Evolutionary conservation across 2,888 invertebrate genomes (phyloP), one percentile per base, ranked within the genome.

Genomic region (Cantharis rufa): DNA sequence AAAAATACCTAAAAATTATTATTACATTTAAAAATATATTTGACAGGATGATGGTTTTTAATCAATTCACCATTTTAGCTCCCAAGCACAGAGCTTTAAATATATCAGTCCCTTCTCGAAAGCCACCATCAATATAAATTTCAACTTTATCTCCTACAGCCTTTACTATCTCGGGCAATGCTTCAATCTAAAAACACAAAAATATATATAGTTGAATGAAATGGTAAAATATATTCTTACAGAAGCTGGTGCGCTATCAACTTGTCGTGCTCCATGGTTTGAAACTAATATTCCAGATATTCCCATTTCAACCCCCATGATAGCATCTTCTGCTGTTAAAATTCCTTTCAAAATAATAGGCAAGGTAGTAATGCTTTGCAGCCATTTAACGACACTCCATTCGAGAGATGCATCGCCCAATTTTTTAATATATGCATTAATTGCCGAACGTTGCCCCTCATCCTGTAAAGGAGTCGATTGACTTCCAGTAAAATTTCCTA

Each of bases 201-300:
- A 75, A 73, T 74, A 28, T 21, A 11, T 72, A 63, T 28, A 28
- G 9, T 28, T 11, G 70, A 18, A 13, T 62, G 11, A 18, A 10
- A 63, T 13, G 10, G 68, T 18, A 3, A 15, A 32, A 27, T 15
- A 11, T 15, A 10, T 48, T 83, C 85, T 86, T 89, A 96, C 95
- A 74, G 96, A 91, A 11, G 97, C 93, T 13, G 95, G 94, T 10
- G 94, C 93, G n/a, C 93, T 92, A 85, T 97, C 97, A 48, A 97
- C 88, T 88, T 98, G 98, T 78, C 98, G 90, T 0, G 94, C 98
- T 1, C 98, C 98, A 87, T 98, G 98, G 88, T 98, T 98, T 0
- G 98, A 98, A 3, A 98, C 98, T 78, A 96, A 90, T 74, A 98
- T 92, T 0, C 92, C 98, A 3, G 92, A 89, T 68, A 93, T 95